A percentile compares a stretch with the other conserved stretches of the same genome.
phyloP scores from a whole-genome alignment of 2,113 vertebrate genomes.

The Neomonachus schauinslandi region DNA sequence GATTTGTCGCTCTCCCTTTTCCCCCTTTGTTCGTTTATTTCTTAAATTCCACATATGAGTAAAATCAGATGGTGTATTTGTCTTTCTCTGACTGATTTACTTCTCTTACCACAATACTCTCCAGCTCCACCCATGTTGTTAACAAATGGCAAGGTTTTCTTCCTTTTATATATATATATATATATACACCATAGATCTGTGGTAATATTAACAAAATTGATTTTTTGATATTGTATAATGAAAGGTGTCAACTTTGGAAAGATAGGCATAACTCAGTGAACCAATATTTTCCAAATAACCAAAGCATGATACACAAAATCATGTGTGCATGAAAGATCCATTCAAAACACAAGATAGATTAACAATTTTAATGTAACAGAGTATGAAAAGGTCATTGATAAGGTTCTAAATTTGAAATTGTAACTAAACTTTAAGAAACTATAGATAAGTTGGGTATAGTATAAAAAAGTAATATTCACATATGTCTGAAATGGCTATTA shows the following conservation, averaged over 20 bases:
- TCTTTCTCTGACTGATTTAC: not conserved
- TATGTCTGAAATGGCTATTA: constrained; percentile 3
- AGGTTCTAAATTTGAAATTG: not conserved
- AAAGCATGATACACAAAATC: not conserved
- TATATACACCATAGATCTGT: not conserved
- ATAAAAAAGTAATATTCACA: not conserved
- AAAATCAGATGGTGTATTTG: not conserved
- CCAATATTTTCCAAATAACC: not conserved
- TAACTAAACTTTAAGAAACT: not conserved
- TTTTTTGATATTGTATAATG: not conserved
- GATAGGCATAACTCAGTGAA: not conserved
- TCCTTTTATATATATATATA: not conserved
- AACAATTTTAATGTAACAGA: not conserved
- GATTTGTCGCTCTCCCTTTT: not conserved
- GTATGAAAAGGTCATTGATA: not conserved
- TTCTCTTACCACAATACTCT: not conserved
- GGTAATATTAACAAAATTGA: not conserved
- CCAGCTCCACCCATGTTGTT: not conserved
- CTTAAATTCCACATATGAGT: not conserved
- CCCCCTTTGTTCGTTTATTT: not conserved
- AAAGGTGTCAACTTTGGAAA: not conserved
- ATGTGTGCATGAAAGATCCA: not conserved
- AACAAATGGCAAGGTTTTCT: not conserved
- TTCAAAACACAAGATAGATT: not conserved
- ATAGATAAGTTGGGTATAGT: not conserved